These are phyloP conservation scores for Indicator maculatus DNA, from an alignment of 2,113 vertebrate species.

Conservation along the genomic window DNA sequence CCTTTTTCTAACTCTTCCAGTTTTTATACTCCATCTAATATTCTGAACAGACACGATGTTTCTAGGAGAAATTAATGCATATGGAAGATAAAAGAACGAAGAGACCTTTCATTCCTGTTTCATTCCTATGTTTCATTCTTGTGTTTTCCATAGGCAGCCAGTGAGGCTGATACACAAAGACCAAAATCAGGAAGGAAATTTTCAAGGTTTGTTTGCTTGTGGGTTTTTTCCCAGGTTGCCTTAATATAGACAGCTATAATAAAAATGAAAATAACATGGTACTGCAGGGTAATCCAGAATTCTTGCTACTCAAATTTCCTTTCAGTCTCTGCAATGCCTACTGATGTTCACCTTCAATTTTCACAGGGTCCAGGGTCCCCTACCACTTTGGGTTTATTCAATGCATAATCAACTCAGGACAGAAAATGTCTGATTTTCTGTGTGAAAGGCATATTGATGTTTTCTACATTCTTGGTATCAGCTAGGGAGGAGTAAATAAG, in stretches of 20 bases:
- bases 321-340: neutral
- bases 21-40: neutral
- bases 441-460: neutral
- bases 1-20: neutral
- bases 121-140: neutral
- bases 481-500: neutral
- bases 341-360: neutral
- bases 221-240: fast-evolving
- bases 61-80: neutral
- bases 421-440: neutral
- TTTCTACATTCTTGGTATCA: neutral
- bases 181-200: neutral
- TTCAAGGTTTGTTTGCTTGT: neutral
- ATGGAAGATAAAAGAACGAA: neutral
- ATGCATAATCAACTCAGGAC: neutral
- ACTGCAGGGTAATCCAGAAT: neutral
- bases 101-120: neutral
- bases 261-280: neutral
- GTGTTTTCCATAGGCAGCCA: neutral
- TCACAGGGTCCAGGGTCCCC: neutral
- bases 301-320: neutral
- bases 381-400: neutral
- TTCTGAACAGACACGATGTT: neutral
- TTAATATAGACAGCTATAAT: neutral
- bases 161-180: neutral